Conservation (phyloP, 2,888 invertebrate species). For the Pollenia labialis region DNA sequence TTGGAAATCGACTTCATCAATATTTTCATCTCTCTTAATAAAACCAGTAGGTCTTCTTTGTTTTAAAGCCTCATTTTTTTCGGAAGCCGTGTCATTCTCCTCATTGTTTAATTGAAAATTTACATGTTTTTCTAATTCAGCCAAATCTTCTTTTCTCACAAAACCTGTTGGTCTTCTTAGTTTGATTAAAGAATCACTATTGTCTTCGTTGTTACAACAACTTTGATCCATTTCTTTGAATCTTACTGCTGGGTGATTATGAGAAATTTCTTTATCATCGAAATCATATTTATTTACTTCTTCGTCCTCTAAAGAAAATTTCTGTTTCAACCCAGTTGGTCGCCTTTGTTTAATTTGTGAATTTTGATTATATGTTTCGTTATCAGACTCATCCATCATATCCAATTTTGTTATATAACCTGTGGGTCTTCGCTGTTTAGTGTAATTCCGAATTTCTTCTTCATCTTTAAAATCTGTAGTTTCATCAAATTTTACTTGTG, state of each 20-base stretch:
- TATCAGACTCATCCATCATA: background rate
- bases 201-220: background rate
- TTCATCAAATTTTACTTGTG: constrained; percentile 20
- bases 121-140: constrained; percentile 27
- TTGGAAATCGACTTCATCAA: constrained; percentile 17
- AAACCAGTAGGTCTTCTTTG: constrained; percentile 52
- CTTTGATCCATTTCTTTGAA: background rate
- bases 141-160: background rate
- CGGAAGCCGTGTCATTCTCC: background rate
- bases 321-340: constrained; percentile 55
- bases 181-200: constrained; percentile 3
- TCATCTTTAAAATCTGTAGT: constrained; percentile 36
- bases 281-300: background rate
- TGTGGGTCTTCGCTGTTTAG: constrained; percentile 62
- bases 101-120: constrained; percentile 19
- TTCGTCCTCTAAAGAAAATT: background rate
- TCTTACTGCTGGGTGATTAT: background rate
- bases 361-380: background rate
- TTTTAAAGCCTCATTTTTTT: constrained; percentile 45
- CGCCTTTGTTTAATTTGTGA: constrained; percentile 20
- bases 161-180: constrained; percentile 41
- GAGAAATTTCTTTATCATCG: background rate
- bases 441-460: background rate
- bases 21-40: constrained; percentile 2
- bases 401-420: constrained; percentile 34